Evolutionary conservation across 1,140 invertebrate genomes (phyloP), one percentile per base, ranked within the genome.

Genomic region (Plodia interpunctella): DNA sequence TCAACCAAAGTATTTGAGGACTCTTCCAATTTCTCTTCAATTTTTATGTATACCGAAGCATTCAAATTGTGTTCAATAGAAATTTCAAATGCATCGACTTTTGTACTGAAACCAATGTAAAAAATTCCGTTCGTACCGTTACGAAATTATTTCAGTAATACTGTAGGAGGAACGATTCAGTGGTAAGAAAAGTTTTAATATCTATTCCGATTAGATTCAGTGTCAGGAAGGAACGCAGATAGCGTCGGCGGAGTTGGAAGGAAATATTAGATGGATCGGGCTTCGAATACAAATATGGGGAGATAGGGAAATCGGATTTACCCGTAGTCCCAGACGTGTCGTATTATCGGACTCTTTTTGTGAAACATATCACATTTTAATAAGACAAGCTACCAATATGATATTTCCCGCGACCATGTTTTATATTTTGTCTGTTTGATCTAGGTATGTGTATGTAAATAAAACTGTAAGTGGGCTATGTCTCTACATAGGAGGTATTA

Each of bases 181-280:
- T 73, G 78, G 78, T 81, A 83, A 76, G 76, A 62, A 74, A 81
- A 86, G 76, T 87, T 89, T 87, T 89, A 89, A 87, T 89, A 89
- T 87, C 82, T 82, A 85, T 89, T 87, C 84, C 80, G 82, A 89
- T 89, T 89, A 85, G 84, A 87, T 89, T 89, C 83, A 82, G 81
- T 85, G 87, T 87, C 83, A 89, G 83, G 80, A 79, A 87, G 75
- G 81, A 86, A 82, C 81, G 80, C 72, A 82, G 83, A 85, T 86
- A 87, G 78, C 80, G 76, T 72, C 71, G 76, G 74, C 66, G 76
- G 78, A 82, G 80, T 83, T 81, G 81, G 82, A 85, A 85, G 84
- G 80, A 86, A 87, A 84, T 89, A 87, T 87, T 85, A 87, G 83
- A 87, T 74, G 79, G 78, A 85, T 87, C 82, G 74, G 77, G 80